Base-by-base conservation (phyloP, 2,797 vertebrate species). In the Sebastes steindachneri region DNA sequence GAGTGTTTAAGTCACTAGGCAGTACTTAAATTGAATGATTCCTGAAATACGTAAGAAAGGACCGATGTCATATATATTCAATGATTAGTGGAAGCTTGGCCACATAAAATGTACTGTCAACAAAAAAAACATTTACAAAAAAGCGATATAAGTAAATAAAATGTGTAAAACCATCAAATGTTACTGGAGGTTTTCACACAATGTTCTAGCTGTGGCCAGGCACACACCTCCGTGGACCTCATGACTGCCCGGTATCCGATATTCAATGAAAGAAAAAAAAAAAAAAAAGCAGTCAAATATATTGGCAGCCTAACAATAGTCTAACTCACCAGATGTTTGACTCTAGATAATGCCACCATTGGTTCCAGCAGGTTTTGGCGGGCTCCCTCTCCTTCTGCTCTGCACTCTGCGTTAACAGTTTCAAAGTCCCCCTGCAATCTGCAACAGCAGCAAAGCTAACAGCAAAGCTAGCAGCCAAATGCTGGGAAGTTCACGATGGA, bases 281-380 rank as follows among this genome's bases (percentile, higher is more conserved):
- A 75, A 63, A 77, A 65, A 55, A 60, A 60, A 73, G 28, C 37
- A 68, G 28, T 66, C 23, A 77, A 37, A 41, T 41, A 68, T 10
- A 65, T 17, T 84, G 78, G 62, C 79, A 77, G 69, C 23, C 65
- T 33, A 37, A 26, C 71, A 73, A 64, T 23, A 41, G 29, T 62
- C 37, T 21, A 51, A 76, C 55, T 58, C 65, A 37, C 45, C 79
- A 85, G 79, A 80, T 86, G 84, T 86, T 86, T 75, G 79, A 78
- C 64, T 86, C 68, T 45, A 62, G 81, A 79, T 77, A 67, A 78
- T 82, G 68, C 64, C 33, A 53, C 33, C 25, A 53, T 37, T 73
- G 66, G 73, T 79, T 82, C 69, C 71, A 78, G 70, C 58, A 75
- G 73, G 51, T 75, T 75, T 72, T 80, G 68, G 66, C 67, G 17